Evolutionary conservation across 2,113 vertebrate species (phyloP).

Genomic region (Lipophrys pholis): DNA sequence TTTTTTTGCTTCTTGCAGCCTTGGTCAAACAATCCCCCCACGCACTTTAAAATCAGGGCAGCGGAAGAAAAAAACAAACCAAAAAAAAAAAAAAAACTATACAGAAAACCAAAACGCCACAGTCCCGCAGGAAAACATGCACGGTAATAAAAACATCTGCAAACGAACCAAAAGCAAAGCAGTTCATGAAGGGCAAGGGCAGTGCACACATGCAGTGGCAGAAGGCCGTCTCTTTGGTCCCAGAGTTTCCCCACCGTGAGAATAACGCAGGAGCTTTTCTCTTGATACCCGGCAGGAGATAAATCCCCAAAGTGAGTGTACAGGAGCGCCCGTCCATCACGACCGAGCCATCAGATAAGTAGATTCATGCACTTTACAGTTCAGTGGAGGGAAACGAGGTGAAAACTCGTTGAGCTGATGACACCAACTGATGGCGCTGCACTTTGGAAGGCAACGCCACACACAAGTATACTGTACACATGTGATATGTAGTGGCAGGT

Average conservation of each 20-base stretch:
- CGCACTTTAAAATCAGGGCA: constrained; percentile 56
- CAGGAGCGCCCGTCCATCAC: constrained; percentile 61
- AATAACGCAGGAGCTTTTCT: constrained; percentile 35
- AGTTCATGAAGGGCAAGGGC: neutral
- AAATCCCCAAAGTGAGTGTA: constrained; percentile 68
- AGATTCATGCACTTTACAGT: constrained; percentile 76
- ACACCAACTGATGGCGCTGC: too few species aligned
- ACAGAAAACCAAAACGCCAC: constrained; percentile 19
- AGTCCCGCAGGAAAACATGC: constrained; percentile 37
- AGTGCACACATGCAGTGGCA: too few species aligned
- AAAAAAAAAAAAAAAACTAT: too few species aligned
- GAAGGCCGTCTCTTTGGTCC: too few species aligned
- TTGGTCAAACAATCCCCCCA: constrained; percentile 39
- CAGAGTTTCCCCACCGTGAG: constrained; percentile 7
- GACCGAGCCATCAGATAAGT: constrained; percentile 62
- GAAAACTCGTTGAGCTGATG: constrained; percentile 33
- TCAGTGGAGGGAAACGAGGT: constrained; percentile 67
- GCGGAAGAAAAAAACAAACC: constrained; percentile 42
- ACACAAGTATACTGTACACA: too few species aligned
- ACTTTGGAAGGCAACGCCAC: too few species aligned
- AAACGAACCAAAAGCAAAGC: constrained; percentile 27
- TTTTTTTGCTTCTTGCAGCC: constrained; percentile 36
- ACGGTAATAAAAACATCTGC: constrained; percentile 21
- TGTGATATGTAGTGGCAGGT: too few species aligned
- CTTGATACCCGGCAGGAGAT: constrained; percentile 57